Evolutionary conservation across 2,113 vertebrate genomes (phyloP).

Genomic region (Tachuris rubrigastra): DNA sequence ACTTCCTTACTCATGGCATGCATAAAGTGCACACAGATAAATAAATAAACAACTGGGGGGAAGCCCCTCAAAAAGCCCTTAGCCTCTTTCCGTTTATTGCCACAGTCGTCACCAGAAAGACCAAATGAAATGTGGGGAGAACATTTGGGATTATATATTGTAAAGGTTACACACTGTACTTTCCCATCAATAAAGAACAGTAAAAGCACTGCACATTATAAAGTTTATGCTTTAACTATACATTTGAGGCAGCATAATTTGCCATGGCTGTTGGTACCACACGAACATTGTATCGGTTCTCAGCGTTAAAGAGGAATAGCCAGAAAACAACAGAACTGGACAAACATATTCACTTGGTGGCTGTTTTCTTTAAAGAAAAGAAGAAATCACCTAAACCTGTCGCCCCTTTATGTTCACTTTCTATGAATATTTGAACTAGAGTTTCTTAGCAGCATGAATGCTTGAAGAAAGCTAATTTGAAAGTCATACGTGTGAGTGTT

Average conservation of each 20-base stretch:
- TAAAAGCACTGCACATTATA: not conserved
- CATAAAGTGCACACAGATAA: not conserved
- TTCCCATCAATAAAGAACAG: not conserved
- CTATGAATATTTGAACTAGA: constrained; percentile 50
- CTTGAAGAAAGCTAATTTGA: constrained; percentile 58
- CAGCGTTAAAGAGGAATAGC: fast-evolving
- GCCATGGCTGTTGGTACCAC: not conserved
- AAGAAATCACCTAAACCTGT: constrained; percentile 26
- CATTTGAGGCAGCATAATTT: not conserved
- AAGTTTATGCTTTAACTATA: not conserved
- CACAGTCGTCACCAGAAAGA: not conserved
- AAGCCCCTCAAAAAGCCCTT: not conserved
- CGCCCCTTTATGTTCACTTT: constrained; percentile 29
- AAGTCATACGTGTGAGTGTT: constrained; percentile 54
- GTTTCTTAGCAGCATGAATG: constrained; percentile 47
- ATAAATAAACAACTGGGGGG: not conserved
- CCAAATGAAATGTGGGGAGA: fast-evolving
- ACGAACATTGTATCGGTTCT: not conserved
- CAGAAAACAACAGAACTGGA: not conserved
- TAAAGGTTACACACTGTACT: not conserved
- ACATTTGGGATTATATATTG: not conserved
- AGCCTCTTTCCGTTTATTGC: not conserved
- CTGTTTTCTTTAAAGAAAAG: not conserved
- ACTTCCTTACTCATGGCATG: not conserved
- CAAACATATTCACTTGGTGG: not conserved